A percentile compares a stretch with the other conserved stretches of the same genome.
Conservation (phyloP, 2,888 invertebrate genomes). For the Melieria omissa region DNA sequence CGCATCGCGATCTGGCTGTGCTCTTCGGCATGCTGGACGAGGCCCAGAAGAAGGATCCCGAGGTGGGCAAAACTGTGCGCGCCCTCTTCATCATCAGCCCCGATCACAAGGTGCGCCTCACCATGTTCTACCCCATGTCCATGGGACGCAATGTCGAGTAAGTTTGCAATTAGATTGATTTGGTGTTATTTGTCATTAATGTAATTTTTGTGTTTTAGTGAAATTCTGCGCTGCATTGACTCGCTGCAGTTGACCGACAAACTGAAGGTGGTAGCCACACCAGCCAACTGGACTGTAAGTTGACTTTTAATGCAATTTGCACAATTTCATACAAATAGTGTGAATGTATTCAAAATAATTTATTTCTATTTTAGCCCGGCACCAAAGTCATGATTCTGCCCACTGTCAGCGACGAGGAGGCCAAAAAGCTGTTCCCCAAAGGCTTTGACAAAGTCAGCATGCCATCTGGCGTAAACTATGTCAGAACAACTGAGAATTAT, state of each 20-base stretch:
- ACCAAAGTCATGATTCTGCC: conserved; percentile 86
- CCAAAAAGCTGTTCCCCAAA: conserved; percentile 75
- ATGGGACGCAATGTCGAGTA: conserved; percentile 88
- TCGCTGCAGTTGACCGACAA: conserved; percentile 81
- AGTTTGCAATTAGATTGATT: background rate
- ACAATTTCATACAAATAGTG: conserved; percentile 31
- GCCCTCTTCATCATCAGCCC: conserved; percentile 85
- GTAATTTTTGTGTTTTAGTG: conserved; percentile 68
- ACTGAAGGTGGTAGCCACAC: conserved; percentile 81
- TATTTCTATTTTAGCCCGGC: conserved; percentile 69
- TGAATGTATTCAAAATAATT: background rate
- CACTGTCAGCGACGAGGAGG: conserved; percentile 74
- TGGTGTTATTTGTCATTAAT: conserved; percentile 68
- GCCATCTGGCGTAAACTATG: conserved; percentile 82
- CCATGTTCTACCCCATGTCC: conserved; percentile 86
- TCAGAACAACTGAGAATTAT: conserved; percentile 78
- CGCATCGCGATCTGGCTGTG: conserved; percentile 76
- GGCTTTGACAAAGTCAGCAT: conserved; percentile 75
- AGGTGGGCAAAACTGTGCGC: conserved; percentile 77
- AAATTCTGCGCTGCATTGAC: conserved; percentile 85
- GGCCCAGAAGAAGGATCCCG: conserved; percentile 74
- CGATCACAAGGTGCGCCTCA: conserved; percentile 80
- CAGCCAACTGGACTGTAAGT: conserved; percentile 79
- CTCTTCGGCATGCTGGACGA: conserved; percentile 36
- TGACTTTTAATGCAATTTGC: background rate